Conservation (phyloP, 2,113 vertebrate genomes). For the Opisthocomus hoazin region DNA sequence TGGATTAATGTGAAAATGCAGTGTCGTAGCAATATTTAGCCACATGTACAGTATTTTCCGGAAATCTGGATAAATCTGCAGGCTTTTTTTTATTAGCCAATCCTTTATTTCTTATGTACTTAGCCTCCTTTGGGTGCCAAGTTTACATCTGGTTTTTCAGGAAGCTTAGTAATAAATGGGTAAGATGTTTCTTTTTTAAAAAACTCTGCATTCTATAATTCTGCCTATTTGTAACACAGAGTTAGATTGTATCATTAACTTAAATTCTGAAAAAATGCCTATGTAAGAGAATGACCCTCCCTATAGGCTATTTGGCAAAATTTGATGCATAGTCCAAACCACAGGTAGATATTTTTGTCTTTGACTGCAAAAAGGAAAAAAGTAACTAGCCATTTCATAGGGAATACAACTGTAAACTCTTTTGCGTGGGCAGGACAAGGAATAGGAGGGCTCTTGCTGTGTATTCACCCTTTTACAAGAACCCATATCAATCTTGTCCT, state of each 20-base stretch:
- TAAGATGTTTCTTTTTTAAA: background rate
- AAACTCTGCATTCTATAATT: background rate
- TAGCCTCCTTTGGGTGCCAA: background rate
- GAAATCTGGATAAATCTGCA: background rate
- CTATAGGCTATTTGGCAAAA: background rate
- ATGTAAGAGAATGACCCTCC: background rate
- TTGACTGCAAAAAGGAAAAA: background rate
- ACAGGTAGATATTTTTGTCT: background rate
- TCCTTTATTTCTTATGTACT: background rate
- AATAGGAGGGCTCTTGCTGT: background rate
- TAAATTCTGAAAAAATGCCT: background rate
- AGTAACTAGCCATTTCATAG: background rate
- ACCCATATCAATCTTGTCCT: background rate
- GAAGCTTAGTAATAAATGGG: background rate
- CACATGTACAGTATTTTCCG: background rate
- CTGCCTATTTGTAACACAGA: background rate
- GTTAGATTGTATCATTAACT: background rate
- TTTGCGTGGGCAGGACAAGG: background rate
- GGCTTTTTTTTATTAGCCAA: background rate
- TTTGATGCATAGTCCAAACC: background rate
- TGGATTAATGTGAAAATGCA: background rate
- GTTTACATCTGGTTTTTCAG: background rate
- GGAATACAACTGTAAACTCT: background rate
- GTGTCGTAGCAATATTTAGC: background rate
- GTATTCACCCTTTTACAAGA: background rate